These are phyloP conservation scores for Chlorodrepanis virens DNA, from an alignment of 2,113 vertebrate genomes.

Conservation along the genomic window DNA sequence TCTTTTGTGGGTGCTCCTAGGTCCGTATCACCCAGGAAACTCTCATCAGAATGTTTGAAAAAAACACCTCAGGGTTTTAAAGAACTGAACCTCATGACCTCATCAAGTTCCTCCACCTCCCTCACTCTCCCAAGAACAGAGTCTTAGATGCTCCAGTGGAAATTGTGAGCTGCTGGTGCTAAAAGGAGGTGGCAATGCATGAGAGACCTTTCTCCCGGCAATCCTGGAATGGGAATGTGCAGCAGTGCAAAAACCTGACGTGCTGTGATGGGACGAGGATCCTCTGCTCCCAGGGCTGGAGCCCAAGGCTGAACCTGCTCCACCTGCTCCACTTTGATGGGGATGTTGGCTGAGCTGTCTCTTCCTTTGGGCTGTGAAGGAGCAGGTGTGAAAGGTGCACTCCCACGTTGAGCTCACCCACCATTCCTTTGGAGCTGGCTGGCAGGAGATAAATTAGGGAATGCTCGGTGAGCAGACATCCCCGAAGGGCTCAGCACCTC, in stretches of 20 bases:
- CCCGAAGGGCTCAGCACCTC: background rate
- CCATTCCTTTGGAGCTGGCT: background rate
- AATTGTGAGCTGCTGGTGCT: background rate
- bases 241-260: background rate
- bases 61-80: background rate
- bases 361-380: background rate
- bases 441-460: background rate
- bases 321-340: background rate
- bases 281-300: background rate
- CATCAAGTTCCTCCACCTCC: background rate
- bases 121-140: background rate
- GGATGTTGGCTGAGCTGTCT: background rate
- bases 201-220: background rate
- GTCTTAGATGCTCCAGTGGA: background rate
- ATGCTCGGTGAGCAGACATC: background rate
- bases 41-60: background rate
- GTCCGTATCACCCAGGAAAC: fast-evolving
- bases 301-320: background rate
- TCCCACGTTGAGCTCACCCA: background rate
- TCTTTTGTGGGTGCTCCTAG: background rate
- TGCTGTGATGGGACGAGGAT: background rate
- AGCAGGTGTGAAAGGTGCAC: background rate
- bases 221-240: background rate
- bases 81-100: fast-evolving
- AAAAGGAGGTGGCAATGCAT: background rate